phyloP scores from a whole-genome alignment of 2,888 invertebrate genomes.

The Hypomecis punctinalis region DNA sequence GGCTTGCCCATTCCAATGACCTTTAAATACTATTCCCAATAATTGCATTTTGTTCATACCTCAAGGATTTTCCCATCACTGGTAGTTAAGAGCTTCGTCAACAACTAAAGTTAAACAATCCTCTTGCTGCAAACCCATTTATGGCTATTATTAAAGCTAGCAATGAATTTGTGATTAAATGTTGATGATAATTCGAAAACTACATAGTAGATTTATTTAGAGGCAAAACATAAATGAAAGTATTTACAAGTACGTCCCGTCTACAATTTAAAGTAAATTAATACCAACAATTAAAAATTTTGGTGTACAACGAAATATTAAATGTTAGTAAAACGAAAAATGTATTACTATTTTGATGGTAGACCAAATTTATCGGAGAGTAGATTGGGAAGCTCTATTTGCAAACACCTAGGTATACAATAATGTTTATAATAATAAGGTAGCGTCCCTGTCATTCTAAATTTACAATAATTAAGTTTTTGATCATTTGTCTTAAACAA shows the following conservation, averaged over 20 bases:
- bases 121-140: too few relatives aligned
- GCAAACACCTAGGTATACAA: constrained; percentile 67
- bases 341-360: constrained; percentile 58
- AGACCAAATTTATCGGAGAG: constrained; percentile 66
- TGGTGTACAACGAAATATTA: neutral
- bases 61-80: too few relatives aligned
- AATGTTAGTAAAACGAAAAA: constrained; percentile 14
- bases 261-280: neutral
- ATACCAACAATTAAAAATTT: neutral
- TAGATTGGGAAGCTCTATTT: constrained; percentile 78
- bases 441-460: constrained; percentile 63
- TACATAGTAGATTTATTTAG: constrained; percentile 4
- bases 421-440: constrained; percentile 47
- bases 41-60: too few relatives aligned
- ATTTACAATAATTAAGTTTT: constrained; percentile 60
- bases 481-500: constrained; percentile 51
- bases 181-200: constrained; percentile 2
- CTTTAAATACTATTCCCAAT: too few relatives aligned
- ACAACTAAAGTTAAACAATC: too few relatives aligned
- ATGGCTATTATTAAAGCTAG: too few relatives aligned
- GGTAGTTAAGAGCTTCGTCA: too few relatives aligned
- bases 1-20: too few relatives aligned
- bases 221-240: neutral
- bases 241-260: neutral
- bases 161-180: neutral